Base-by-base conservation (phyloP, 2,888 invertebrate genomes). In the Amblyjoppa proteus region DNA sequence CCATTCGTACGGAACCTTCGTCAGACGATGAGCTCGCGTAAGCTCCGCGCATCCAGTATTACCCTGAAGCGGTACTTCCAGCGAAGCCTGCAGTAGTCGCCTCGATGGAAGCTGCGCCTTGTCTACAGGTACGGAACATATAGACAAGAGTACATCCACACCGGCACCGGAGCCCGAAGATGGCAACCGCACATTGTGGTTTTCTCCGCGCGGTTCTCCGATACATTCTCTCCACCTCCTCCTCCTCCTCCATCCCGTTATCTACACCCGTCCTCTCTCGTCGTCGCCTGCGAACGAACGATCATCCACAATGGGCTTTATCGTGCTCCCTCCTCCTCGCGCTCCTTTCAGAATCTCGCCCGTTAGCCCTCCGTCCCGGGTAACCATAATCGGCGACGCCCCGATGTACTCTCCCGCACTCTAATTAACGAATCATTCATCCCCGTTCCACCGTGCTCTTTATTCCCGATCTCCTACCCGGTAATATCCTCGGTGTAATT, bases 351-450 rank as follows among this genome's bases (percentile, higher is more conserved):
- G 76, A 73, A 38, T 76, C 79, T 76, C 80, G 79, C 76, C 51
- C 69, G 58, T 83, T 58, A 75, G 70, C 77, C 68, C 49, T 69
- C 78, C 68, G 28, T 64, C 78, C 28, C 78, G 34, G 66, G 56
- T 66, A 41, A 53, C 34, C 20, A 82, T 66, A 82, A 82, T 83
- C 71, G 45, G 75, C 68, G 56, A 83, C 68, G 58, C 41, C 71
- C 73, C 68, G 64, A 64, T 64, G 80, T 80, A 80, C 73, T 73
- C 73, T 73, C 61, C 89, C 89, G 88, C 89, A 91, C 90, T 91
- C 92, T 93, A 93, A 93, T 93, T 93, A 93, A 93, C 92, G 91
- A 92, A 92, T 92, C 91, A 92, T 91, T 93, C 92, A 92, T 91
- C 90, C 90, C 75, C 82, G 73, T 80, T 76, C 45, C 45, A 49